Evolutionary conservation across 2,797 vertebrate genomes (phyloP).

Genomic region (Micropoecilia bifurca): DNA sequence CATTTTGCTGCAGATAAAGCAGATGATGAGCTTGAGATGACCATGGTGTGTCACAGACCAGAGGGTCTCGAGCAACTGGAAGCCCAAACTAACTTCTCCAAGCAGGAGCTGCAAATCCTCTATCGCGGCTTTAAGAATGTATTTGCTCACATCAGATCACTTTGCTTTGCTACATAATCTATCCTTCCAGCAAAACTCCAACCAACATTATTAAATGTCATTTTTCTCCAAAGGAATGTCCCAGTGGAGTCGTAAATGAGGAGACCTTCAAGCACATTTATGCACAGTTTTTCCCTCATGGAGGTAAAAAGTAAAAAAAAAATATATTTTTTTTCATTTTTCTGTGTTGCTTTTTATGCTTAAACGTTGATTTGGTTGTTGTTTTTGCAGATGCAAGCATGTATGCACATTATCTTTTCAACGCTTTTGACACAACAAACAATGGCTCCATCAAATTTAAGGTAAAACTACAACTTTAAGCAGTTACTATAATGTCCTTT

Average conservation of each 20-base stretch:
- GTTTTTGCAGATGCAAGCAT: conserved; percentile 91
- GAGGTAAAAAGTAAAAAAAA: conserved; percentile 80
- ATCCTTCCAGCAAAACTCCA: neutral
- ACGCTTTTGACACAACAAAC: conserved; percentile 93
- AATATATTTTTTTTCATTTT: neutral
- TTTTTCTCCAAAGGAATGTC: conserved; percentile 89
- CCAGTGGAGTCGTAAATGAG: conserved; percentile 95
- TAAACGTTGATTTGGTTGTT: conserved; percentile 23
- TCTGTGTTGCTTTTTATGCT: neutral
- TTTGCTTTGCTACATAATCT: neutral
- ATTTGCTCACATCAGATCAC: conserved; percentile 32
- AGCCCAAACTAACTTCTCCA: conserved; percentile 95
- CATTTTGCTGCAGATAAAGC: conserved; percentile 84
- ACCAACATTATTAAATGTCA: neutral
- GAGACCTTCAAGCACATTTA: conserved; percentile 99
- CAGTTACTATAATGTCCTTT: neutral
- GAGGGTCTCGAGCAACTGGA: conserved; percentile 94
- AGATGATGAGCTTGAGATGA: conserved; percentile 96
- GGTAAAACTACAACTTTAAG: conserved; percentile 75
- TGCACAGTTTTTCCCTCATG: conserved; percentile 97
- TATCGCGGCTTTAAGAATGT: conserved; percentile 99
- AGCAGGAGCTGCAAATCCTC: conserved; percentile 95
- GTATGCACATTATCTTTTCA: conserved; percentile 98
- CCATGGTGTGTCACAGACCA: conserved; percentile 91
- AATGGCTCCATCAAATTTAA: conserved; percentile 98